Base-by-base conservation (phyloP, 2,113 vertebrate genomes). In the Halcyon malimbica region DNA sequence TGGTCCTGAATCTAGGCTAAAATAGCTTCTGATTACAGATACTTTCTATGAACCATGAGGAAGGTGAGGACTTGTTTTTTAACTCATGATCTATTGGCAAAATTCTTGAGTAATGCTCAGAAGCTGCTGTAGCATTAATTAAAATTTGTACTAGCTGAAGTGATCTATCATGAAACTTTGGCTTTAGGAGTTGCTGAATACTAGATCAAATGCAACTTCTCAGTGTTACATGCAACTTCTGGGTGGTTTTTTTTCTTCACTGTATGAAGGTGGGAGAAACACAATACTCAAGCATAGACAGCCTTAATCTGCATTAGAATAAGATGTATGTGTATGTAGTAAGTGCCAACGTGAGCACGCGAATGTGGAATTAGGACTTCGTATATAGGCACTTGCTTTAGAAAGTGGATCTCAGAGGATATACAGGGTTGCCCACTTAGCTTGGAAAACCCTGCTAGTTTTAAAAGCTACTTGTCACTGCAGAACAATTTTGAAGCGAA, bases 401-500 rank as follows among this genome's bases (percentile, higher is more conserved):
- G 90, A 93, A 96, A 96, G 83, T 59, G 21, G 50, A 85, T 92
- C 81, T 94, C 75, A 75, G n/a, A 93, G 90, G 70, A 90, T 71
- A 75, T 83, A 78, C 57, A 82, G 65, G 53, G 64, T 87, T 96
- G 81, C 77, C 44, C 84, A 74, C 90, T 96, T 94, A 94, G 78
- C 82, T 60, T 54, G 74, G 90, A 95, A 97, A 96, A 93, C 69
- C 54, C 84, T 48, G 81, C 44, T 89, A 56, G 80, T 92, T 97
- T 96, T 93, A 96, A 97, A 97, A 97, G 91, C 93, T 91, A 69
- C 90, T 97, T 97, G 93, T 96, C 92, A 90, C 28, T 77, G 62
- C 87, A 96, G 63, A 93, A 85, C 87, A 96, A 97, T 97, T 97
- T 90, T 59, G 91, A 96, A 97, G 93, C 59, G 95, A 97, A 97